Base-by-base conservation (phyloP, 2,797 vertebrate genomes). In the Danio albolineatus region DNA sequence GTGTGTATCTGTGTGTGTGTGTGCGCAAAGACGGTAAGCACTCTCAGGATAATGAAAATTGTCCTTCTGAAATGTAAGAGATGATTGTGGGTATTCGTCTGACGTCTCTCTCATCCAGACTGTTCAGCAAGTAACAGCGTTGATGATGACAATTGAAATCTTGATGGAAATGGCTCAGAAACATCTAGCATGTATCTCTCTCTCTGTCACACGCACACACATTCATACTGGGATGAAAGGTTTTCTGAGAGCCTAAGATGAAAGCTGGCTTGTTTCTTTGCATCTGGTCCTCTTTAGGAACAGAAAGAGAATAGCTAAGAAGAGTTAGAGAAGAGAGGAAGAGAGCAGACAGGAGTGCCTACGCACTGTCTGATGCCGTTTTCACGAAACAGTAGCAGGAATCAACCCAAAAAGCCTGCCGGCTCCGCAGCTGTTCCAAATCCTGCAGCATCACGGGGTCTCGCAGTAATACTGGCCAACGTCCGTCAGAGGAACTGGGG, bases 211-310 rank as follows among this genome's bases (percentile, higher is more conserved):
- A 16, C 13, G 2, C 49, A 12, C 28, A 44, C 44, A 71, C 36
- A 66, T 21, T 57, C 59, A 44, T 51, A 12, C 51, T 13, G 1
- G 73, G 62, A 60, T 77, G 66, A 83, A 80, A 80, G 78, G 28
- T 39, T 53, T 54, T 75, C 66, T 64, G 74, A 66, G 59, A 67
- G 59, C 39, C 39, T 53, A 60, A 77, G 82, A 83, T 80, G 82
- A 83, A 73, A 80, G 78, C 38, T 51, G 41, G 49, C 67, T 72
- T 51, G 76, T 74, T 75, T 75, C 71, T 78, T 73, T 78, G 59
- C 49, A 79, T 79, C 57, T 66, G 57, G 56, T 75, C 19, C 65
- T 71, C 73, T 79, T 79, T 73, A 67, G 65, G 73, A 71, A 71
- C 19, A 75, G 60, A 82, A 53, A 84, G 57, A 38, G 83, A 81